A percentile compares a stretch with the other conserved stretches of the same genome.
phyloP scores from a whole-genome alignment of 2,797 vertebrate species.

The Microctenopoma steveboyesi region DNA sequence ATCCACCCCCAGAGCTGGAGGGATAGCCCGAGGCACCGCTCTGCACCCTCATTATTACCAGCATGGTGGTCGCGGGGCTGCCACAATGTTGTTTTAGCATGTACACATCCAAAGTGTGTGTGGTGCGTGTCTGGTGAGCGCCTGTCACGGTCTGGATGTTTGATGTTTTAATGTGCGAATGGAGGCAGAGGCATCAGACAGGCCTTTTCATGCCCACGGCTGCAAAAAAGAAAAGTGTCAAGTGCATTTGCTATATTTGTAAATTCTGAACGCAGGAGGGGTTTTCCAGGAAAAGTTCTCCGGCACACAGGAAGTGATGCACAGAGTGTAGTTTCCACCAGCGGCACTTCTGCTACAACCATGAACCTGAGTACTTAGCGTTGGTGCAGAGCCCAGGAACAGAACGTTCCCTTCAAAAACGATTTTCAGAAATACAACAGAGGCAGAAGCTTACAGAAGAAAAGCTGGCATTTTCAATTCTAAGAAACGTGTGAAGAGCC shows the following conservation, averaged over 20 bases:
- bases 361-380: too few species aligned
- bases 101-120: conserved; percentile 13
- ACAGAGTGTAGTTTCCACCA: neutral
- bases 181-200: conserved; percentile 14
- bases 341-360: neutral
- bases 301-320: neutral
- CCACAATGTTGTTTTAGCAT: conserved; percentile 57
- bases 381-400: neutral
- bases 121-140: conserved; percentile 4
- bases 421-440: neutral
- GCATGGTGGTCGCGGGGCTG: conserved; percentile 59
- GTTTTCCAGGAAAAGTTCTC: neutral
- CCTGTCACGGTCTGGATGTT: conserved; percentile 25
- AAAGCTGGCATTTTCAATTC: neutral
- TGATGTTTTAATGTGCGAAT: conserved; percentile 42
- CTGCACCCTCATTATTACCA: conserved; percentile 67
- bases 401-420: neutral
- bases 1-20: conserved; percentile 44
- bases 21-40: conserved; percentile 62
- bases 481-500: neutral
- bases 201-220: conserved; percentile 14
- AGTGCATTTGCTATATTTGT: neutral
- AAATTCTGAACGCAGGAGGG: neutral
- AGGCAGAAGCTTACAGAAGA: neutral
- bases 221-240: conserved; percentile 1